Percentiles rank a stretch among this genome's conserved stretches.
These are phyloP conservation scores for Stegodyphus dumicola DNA, from an alignment of 1,140 invertebrate genomes.

Conservation along the genomic window DNA sequence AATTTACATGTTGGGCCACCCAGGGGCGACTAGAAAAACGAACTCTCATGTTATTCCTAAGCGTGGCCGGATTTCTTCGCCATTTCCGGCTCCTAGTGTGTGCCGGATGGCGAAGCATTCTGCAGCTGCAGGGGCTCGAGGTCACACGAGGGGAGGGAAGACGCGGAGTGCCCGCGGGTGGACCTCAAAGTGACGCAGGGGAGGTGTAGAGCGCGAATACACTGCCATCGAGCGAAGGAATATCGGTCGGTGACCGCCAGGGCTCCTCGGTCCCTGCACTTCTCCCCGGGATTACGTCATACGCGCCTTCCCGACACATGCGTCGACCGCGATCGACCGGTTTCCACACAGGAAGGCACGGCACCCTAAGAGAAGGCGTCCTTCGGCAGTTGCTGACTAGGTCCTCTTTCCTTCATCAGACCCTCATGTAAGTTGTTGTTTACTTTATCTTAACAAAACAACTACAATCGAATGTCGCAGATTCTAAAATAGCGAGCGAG, in stretches of 20 bases:
- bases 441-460: too few species aligned
- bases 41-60: too few species aligned
- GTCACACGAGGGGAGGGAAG: not conserved
- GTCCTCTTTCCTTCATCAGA: too few species aligned
- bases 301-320: not conserved
- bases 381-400: not conserved
- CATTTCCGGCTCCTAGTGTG: too few species aligned
- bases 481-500: too few species aligned
- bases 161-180: not conserved
- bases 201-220: not conserved
- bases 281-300: conserved; percentile 37
- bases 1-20: too few species aligned
- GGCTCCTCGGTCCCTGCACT: conserved; percentile 14
- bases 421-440: too few species aligned
- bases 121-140: not conserved
- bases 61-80: too few species aligned
- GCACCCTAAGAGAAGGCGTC: not conserved
- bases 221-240: not conserved
- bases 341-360: not conserved
- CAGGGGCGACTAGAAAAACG: too few species aligned
- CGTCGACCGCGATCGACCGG: conserved; percentile 57
- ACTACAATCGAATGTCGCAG: too few species aligned
- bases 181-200: not conserved
- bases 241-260: conserved; percentile 45
- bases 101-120: too few species aligned